These are phyloP conservation scores for Hypomecis punctinalis DNA, from an alignment of 2,888 invertebrate species.

Conservation along the genomic window DNA sequence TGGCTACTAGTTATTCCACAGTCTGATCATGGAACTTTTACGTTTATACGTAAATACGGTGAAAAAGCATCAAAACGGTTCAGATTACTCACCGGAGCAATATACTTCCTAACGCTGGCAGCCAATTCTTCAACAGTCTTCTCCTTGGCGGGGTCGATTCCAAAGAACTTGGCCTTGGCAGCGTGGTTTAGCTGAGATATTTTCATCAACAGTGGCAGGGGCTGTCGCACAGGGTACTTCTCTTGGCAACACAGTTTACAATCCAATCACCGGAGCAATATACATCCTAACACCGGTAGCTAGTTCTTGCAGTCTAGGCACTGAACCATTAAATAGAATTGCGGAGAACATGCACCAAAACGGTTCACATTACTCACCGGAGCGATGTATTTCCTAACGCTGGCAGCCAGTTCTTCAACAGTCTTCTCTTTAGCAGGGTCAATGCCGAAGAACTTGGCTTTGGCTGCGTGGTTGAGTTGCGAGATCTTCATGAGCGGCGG, in stretches of 20 bases:
- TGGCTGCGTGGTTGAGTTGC: conserved; percentile 71
- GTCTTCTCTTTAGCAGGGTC: conserved; percentile 72
- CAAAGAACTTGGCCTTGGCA: conserved; percentile 80
- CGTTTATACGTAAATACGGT: too few species aligned
- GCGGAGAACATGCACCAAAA: too few species aligned
- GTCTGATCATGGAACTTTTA: too few species aligned
- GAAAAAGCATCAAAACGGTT: too few species aligned
- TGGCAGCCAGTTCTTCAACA: conserved; percentile 74
- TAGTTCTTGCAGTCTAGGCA: too few species aligned
- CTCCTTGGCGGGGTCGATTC: conserved; percentile 70
- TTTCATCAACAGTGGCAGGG: conserved; percentile 65
- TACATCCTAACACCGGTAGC: too few species aligned
- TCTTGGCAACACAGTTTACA: too few species aligned
- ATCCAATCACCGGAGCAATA: too few species aligned
- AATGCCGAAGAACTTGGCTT: conserved; percentile 78
- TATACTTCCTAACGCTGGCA: conserved; percentile 77
- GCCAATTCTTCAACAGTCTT: conserved; percentile 73
- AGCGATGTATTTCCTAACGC: conserved; percentile 78
- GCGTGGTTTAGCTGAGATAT: conserved; percentile 72
- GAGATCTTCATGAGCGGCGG: conserved; percentile 70
- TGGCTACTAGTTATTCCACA: too few species aligned
- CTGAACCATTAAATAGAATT: too few species aligned
- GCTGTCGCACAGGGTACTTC: conserved; percentile 58
- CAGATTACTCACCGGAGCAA: conserved; percentile 64
- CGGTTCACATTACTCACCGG: conserved; percentile 52